Evolutionary conservation across 2,797 vertebrate species (phyloP).

Genomic region (Galagoides demidoff): DNA sequence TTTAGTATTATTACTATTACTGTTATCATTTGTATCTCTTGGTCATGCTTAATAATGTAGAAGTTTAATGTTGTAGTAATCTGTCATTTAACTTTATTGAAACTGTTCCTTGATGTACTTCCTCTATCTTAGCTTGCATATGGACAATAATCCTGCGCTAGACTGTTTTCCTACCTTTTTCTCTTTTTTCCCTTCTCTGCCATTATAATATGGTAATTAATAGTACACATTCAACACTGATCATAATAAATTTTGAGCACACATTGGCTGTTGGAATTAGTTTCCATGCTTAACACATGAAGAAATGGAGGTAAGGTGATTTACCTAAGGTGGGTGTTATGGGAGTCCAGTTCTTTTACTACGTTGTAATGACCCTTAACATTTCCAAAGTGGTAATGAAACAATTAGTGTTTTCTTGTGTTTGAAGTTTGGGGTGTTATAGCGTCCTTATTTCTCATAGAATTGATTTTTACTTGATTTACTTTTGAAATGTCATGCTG

Average conservation of each 20-base stretch:
- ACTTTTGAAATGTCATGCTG: neutral
- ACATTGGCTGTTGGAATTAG: constrained; percentile 36
- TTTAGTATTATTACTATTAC: neutral
- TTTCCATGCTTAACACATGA: neutral
- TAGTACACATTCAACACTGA: neutral
- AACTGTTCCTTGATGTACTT: constrained; percentile 5
- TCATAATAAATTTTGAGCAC: constrained; percentile 30
- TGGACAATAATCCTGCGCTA: neutral
- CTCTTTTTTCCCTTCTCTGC: neutral
- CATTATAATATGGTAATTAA: neutral
- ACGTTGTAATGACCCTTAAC: neutral
- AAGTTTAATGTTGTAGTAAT: constrained; percentile 53
- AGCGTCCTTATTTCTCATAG: neutral
- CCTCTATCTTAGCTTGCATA: constrained; percentile 28
- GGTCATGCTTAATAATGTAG: constrained; percentile 29
- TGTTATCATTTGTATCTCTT: constrained; percentile 32
- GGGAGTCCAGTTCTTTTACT: neutral
- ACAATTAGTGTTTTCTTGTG: neutral
- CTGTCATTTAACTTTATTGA: constrained; percentile 24
- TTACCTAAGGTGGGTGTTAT: neutral
- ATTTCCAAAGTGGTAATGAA: neutral
- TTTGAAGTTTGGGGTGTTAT: neutral
- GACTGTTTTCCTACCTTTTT: neutral
- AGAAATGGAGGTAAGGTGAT: constrained; percentile 20
- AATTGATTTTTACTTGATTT: constrained; percentile 35